Conservation (phyloP, 2,113 vertebrate species). For the Ptilonorhynchus violaceus region DNA sequence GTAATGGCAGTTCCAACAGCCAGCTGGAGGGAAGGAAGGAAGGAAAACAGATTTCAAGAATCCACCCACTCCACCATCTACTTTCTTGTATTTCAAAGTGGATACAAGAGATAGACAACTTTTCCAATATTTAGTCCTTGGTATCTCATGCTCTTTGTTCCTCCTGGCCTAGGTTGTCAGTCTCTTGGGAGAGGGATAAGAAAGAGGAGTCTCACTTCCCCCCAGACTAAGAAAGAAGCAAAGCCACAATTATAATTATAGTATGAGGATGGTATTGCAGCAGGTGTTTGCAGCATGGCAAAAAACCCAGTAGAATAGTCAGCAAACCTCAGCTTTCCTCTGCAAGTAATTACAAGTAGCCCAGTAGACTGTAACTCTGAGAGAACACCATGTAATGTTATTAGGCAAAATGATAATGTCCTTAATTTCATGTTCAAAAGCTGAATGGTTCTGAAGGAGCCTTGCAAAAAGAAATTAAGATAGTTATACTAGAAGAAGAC, state of each 20-base stretch:
- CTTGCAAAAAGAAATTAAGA: slow-evolving; percentile 13
- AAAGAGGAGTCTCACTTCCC: not conserved
- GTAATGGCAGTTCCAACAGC: not conserved
- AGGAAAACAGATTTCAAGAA: not conserved
- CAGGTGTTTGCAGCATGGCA: not conserved
- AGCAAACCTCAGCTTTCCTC: not conserved
- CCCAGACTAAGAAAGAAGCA: not conserved
- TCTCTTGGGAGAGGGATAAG: not conserved
- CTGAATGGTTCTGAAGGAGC: not conserved
- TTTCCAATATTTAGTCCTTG: not conserved
- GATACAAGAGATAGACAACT: not conserved
- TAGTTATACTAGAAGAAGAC: not conserved
- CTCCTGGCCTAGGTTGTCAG: not conserved
- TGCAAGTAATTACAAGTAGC: not conserved
- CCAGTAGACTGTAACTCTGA: not conserved
- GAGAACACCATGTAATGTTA: not conserved
- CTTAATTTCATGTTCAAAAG: slow-evolving; percentile 11
- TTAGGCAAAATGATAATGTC: not conserved
- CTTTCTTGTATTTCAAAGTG: not conserved
- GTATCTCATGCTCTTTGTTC: not conserved
- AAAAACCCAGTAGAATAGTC: not conserved
- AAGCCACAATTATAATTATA: not conserved
- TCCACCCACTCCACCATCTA: not conserved
- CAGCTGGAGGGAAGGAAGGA: not conserved
- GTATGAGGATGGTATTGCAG: not conserved